These are phyloP conservation scores for Progne subis DNA, from an alignment of 2,113 vertebrate species.

Conservation along the genomic window DNA sequence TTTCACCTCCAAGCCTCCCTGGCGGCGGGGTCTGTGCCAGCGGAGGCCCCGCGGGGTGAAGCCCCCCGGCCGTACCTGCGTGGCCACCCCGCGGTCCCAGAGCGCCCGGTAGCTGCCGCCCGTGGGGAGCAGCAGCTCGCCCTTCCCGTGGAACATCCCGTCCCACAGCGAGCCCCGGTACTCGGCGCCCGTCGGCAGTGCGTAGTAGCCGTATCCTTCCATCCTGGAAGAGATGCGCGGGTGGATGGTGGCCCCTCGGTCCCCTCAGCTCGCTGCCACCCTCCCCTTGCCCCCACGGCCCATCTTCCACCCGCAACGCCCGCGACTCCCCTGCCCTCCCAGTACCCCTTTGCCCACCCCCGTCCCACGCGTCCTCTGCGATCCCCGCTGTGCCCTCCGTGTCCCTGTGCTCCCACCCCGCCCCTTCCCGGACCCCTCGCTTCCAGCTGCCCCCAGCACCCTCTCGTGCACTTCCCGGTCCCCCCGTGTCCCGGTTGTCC, in stretches of 20 bases:
- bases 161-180: conserved; percentile 88
- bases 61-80: conserved; percentile 73
- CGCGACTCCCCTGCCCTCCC: no score
- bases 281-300: no score
- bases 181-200: conserved; percentile 80
- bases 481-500: no score
- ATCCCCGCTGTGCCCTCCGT: neutral
- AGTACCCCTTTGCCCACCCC: no score
- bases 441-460: neutral
- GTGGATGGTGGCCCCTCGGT: no score
- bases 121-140: conserved; percentile 81
- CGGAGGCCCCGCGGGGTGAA: neutral
- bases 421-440: neutral
- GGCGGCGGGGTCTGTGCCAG: no score
- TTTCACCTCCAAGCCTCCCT: neutral
- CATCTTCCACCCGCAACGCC: neutral
- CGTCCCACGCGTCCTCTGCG: neutral
- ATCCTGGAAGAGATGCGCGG: conserved; percentile 71
- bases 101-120: conserved; percentile 82
- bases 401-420: neutral
- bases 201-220: conserved; percentile 87
- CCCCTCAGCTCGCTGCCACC: neutral
- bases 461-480: neutral
- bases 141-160: conserved; percentile 89
- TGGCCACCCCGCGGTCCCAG: conserved; percentile 85